These are phyloP conservation scores for Neocrepidodera transversa DNA, from an alignment of 2,888 invertebrate species.

Conservation along the genomic window DNA sequence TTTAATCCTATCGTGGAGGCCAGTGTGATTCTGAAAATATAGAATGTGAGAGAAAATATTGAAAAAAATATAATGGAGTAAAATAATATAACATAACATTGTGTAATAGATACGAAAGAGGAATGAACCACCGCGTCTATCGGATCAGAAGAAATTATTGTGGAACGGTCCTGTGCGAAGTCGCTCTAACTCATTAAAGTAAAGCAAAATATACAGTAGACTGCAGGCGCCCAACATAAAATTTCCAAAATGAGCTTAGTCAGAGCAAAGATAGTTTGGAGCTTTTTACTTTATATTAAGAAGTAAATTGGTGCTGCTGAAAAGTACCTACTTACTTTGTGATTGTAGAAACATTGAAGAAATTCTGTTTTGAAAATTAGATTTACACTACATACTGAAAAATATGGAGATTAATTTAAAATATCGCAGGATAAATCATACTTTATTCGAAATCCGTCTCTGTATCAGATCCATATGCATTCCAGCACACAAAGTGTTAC, in stretches of 20 bases:
- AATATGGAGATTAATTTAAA: too few relatives aligned
- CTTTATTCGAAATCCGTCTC: slow-evolving; percentile 1
- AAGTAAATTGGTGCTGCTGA: background rate
- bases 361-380: too few relatives aligned
- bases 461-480: slow-evolving; percentile 3
- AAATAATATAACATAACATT: too few relatives aligned
- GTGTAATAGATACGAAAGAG: too few relatives aligned
- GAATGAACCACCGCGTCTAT: too few relatives aligned
- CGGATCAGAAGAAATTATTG: too few relatives aligned
- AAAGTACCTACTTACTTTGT: background rate
- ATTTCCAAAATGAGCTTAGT: slow-evolving; percentile 2
- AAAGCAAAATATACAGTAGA: slow-evolving; percentile 1
- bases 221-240: slow-evolving; percentile 10
- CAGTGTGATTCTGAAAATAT: too few relatives aligned
- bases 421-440: too few relatives aligned
- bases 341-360: background rate
- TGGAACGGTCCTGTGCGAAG: background rate
- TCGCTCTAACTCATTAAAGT: background rate
- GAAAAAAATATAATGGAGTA: too few relatives aligned
- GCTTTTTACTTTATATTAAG: slow-evolving; percentile 7
- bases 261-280: background rate
- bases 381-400: too few relatives aligned
- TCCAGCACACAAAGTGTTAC: slow-evolving; percentile 1
- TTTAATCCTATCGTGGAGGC: too few relatives aligned
- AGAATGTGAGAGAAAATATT: too few relatives aligned